Base-by-base conservation (phyloP, 2,888 invertebrate genomes). In the Tenthredo scrophulariae region DNA sequence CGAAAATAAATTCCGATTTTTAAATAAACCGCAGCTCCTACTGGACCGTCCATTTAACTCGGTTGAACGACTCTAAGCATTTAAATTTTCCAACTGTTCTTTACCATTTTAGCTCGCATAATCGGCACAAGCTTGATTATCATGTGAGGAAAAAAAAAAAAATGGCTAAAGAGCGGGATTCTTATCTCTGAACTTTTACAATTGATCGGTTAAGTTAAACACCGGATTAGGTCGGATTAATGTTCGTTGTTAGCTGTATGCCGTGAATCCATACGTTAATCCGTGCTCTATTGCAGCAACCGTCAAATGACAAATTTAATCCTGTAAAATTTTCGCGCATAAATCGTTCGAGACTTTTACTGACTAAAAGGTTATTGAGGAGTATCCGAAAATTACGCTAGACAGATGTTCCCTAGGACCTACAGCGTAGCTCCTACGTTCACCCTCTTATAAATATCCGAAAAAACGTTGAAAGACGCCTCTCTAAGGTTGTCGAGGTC, bases 401-500 rank as follows among this genome's bases (percentile, higher is more conserved):
- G 46, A n/a, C 83, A 83, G 83, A 83, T 83, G 83, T 65, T 83
- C 65, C 50, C 50, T 1, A 33, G 9, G 83, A 83, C 83, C 83
- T 70, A 83, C 83, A 65, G 83, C 83, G 82, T 79, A 62, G 80
- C 62, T 50, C 33, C 54, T 29, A 9, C 80, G n/a, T 29, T 33
- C 80, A 22, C 26, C 62, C 40, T 40, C 22, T 62, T 62, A 33
- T 62, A 58, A 50, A 50, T 46, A 46, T 67, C 62, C 43, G 13
- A 0, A 29, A 83, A 65, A 83, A 83, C 67, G 83, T 29, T 83
- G 83, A 83, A 83, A 83, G 83, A 80, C 33, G 37, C 37, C 62
- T 29, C 62, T 62, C 40, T 33, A 26, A 79, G 43, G 70, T 29
- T 67, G 67, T 83, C 83, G 83, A 80, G n/a, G 33, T 77, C 77